Conservation (phyloP, 2,888 invertebrate genomes). For the Mimumesa dahlbomi region DNA sequence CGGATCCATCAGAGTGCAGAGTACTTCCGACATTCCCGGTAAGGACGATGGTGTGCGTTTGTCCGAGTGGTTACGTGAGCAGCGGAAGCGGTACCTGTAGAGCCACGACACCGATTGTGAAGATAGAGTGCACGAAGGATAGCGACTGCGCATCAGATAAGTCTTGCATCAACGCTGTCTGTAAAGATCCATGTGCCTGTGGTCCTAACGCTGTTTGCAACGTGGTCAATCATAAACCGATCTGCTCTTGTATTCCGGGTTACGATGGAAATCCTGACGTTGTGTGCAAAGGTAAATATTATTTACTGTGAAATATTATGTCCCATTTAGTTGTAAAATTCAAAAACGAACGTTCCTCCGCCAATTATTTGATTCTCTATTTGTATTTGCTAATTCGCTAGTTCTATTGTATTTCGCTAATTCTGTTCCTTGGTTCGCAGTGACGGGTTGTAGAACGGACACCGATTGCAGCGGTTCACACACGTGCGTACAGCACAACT, state of each 20-base stretch:
- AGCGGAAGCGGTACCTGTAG: conserved; percentile 91
- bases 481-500: conserved; percentile 90
- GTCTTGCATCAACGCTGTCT: conserved; percentile 90
- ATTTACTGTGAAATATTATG: background rate
- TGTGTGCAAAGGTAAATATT: conserved; percentile 85
- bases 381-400: too few relatives aligned
- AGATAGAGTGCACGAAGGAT: conserved; percentile 87
- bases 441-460: conserved; percentile 86
- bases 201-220: conserved; percentile 92
- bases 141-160: conserved; percentile 89
- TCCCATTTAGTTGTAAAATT: background rate
- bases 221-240: conserved; percentile 91
- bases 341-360: too few relatives aligned
- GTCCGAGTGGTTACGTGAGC: conserved; percentile 93
- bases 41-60: conserved; percentile 93
- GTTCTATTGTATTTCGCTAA: background rate
- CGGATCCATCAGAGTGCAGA: conserved; percentile 89
- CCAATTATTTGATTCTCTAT: too few relatives aligned
- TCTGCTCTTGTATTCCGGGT: conserved; percentile 91
- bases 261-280: conserved; percentile 92
- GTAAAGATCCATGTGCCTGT: conserved; percentile 92
- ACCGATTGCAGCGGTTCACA: conserved; percentile 91
- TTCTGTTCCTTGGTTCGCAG: conserved; percentile 55
- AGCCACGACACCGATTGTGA: conserved; percentile 85
- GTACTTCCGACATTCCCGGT: conserved; percentile 91